Evolutionary conservation across 2,113 vertebrate species (phyloP), one percentile per base, ranked within the genome.

Genomic region (Phyllostomus discolor): DNA sequence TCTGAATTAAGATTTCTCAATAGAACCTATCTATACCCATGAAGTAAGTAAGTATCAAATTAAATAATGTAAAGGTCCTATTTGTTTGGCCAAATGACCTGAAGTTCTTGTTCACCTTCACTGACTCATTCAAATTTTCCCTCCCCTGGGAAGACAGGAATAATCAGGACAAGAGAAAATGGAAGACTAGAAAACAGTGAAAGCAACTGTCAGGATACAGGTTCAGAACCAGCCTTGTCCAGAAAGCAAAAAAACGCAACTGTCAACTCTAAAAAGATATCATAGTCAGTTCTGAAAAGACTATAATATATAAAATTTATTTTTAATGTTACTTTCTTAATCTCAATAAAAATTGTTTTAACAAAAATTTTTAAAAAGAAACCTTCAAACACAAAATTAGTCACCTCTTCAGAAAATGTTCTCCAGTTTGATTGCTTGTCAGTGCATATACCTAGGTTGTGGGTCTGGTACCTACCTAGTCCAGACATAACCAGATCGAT

Each of bases 1-100:
- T 17, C 50, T 90, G 26, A 78, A 78, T 88, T 62, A 75, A 81
- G 43, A 28, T 10, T 11, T 93, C 22, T 50, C 57, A 91, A 85
- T 24, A 69, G 4, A 95, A 72, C 5, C 48, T 94, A 24, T 59
- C 48, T 94, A 24, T 59, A 92, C 35, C 33, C 33, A 38, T 78
- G 66, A 95, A 19, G 66, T 75, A 82, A 91, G n/a, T 41, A 92
- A 87, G 7, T 46, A 95, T 26, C 19, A 91, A 90, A 94, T 82
- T 88, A 92, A 96, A 93, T 38, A 79, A 15, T 2, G 10, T 54
- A 88, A 91, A 94, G 26, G 15, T 87, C 31, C 26, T 41, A 67
- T 43, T 93, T 62, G 72, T 94, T 83, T 85, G 7, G 20, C 41
- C 11, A 97, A 96, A 79, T 33, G 78, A 79, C 19, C 48, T 88